phyloP scores from a whole-genome alignment of 2,113 vertebrate genomes.

The Heterocephalus glaber region DNA sequence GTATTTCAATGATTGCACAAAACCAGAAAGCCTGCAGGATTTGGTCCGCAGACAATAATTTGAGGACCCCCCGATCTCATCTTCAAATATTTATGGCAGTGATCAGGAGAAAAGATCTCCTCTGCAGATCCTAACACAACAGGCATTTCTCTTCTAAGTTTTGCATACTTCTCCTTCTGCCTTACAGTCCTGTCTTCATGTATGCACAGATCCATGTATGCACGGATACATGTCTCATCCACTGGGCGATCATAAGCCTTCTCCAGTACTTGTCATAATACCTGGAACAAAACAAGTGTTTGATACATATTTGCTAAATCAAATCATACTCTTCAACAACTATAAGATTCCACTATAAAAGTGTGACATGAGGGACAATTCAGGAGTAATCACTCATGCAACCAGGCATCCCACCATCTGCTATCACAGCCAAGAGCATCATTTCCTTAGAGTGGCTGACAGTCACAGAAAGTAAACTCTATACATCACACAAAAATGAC shows the following conservation, averaged over 20 bases:
- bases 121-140: background rate
- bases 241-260: background rate
- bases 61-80: background rate
- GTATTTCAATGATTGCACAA: background rate
- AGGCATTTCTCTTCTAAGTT: background rate
- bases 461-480: background rate
- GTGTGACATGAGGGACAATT: accelerated
- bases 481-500: background rate
- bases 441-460: background rate
- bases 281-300: background rate
- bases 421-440: background rate
- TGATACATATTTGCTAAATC: background rate
- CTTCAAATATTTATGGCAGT: background rate
- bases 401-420: background rate
- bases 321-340: background rate
- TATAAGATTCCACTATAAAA: background rate
- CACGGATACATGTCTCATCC: accelerated
- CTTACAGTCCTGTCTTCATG: background rate
- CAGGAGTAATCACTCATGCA: background rate
- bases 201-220: too few species aligned
- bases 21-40: background rate
- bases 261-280: background rate
- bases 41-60: background rate
- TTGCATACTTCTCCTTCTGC: background rate
- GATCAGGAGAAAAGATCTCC: background rate